Base-by-base conservation (phyloP, 1,140 invertebrate genomes). In the Subanguina moxae region DNA sequence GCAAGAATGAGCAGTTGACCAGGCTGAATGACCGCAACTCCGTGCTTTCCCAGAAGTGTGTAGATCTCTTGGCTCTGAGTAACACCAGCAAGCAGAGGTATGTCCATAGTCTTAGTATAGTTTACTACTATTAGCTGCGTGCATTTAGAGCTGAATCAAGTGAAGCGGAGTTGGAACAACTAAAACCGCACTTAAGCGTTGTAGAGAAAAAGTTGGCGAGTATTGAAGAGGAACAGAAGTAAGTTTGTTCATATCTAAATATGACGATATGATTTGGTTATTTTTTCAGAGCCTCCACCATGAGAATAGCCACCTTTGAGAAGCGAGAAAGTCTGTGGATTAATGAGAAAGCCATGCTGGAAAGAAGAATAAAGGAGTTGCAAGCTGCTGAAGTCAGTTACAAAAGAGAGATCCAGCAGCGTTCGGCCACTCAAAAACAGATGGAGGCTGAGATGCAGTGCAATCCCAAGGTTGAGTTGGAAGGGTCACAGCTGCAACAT, bases 31-130 rank as follows among this genome's bases (percentile, higher is more conserved):
- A 71, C 30, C 56, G 69, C 13, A 71, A 71, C 57, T 62, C 43
- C 19, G 61, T 64, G 8, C 27, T 71, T 1, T 68, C 64, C 11
- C 66, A 67, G 27, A 71, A 71, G 61, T 71, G 69, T 57, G 69
- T 69, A 25, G 65, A 59, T 38, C 62, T 69, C 13, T 43, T 71
- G 27, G 64, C 68, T 27, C 8, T 25, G n/a, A 52, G 65, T 42
- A 25, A 64, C 57, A 52, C 57, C 62, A 57, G 45, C 57, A 42
- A 32, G 45, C 32, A 62, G 59, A 56, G 69, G 65, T 61, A 58
- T 57, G 19, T 30, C n/a, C 62, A 19, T 52, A 52, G 8, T 52
- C 17, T 52, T 3, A 15, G 1, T 52, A 15, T 8, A 19, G 23
- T 25, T 15, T 3, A 21, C 3, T 52, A 8, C n/a, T n/a, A n/a